Evolutionary conservation across 2,113 vertebrate genomes (phyloP).

Genomic region (Mastomys coucha): DNA sequence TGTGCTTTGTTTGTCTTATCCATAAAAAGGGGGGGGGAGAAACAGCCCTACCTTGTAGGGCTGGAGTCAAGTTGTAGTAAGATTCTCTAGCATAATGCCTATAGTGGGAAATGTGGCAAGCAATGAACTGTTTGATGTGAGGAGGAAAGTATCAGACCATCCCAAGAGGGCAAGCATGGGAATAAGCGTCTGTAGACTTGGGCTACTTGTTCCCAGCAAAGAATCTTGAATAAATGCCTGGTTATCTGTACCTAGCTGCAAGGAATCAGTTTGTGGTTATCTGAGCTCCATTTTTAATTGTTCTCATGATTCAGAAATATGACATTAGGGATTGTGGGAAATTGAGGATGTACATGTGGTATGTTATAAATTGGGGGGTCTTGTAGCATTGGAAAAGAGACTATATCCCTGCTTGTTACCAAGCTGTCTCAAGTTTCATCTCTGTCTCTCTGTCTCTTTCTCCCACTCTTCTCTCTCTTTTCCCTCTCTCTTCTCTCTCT

Average conservation of each 20-base stretch:
- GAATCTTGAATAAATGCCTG: conserved; percentile 7
- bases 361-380: neutral
- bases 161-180: neutral
- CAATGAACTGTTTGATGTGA: neutral
- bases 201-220: neutral
- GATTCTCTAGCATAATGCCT: neutral
- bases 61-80: neutral
- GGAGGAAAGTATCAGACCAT: neutral
- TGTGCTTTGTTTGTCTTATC: neutral
- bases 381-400: neutral
- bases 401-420: conserved; percentile 24
- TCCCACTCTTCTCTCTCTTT: neutral
- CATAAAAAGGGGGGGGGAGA: neutral
- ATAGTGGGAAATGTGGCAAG: neutral
- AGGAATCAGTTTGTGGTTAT: neutral
- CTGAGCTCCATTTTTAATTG: neutral
- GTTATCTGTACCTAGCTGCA: conserved; percentile 17
- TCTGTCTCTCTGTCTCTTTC: neutral
- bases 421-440: neutral
- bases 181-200: neutral
- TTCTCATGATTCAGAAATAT: conserved; percentile 20
- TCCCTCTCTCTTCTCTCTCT: neutral
- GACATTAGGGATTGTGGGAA: conserved; percentile 7
- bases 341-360: neutral
- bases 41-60: neutral